Base-by-base conservation (phyloP, 2,113 vertebrate species). In the Phaetusa simplex region DNA sequence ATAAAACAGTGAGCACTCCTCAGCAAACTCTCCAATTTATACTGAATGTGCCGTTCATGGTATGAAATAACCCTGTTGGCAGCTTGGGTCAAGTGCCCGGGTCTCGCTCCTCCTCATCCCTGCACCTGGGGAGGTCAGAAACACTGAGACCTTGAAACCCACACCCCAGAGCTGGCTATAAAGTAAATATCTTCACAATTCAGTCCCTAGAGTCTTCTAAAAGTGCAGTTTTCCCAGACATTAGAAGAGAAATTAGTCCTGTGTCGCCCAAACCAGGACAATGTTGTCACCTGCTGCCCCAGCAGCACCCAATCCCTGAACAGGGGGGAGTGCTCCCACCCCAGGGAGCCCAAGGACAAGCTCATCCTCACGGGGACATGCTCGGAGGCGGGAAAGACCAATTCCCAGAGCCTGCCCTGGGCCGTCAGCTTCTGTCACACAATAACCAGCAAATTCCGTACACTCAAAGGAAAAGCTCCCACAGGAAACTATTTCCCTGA, bases 231-330 rank as follows among this genome's bases (percentile, higher is more conserved):
- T 55, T 55, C 53, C 53, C 29, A 55, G 11, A 9, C 6, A 32
- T 55, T 55, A 55, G 53, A 55, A 55, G 53, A 55, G 53, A 59
- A n/a, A 59, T n/a, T 14, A 59, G 58, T 59, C 21, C 58, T 23
- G 22, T 36, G 58, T n/a, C 9, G 8, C 22, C 15, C 34, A 36
- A n/a, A n/a, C 20, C 34, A 59, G 34, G 34, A 59, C 34, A 23
- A n/a, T 36, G 0, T 6, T 14, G 52, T 42, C 24, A 30, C 38
- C 72, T 27, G 27, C 58, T 55, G 73, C 24, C 82, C n/a, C 22
- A 2, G 2, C 40, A 55, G 30, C 59, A 12, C 14, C 13, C 3
- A 0, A 1, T 2, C 29, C 56, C 77, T 5, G 1, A 3, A 12
- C 0, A 8, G 23, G 34, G 5, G 2, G 27, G 34, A 43, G 5